These are phyloP conservation scores for Siniperca undulata DNA, from an alignment of 2,797 vertebrate genomes.

Conservation along the genomic window DNA sequence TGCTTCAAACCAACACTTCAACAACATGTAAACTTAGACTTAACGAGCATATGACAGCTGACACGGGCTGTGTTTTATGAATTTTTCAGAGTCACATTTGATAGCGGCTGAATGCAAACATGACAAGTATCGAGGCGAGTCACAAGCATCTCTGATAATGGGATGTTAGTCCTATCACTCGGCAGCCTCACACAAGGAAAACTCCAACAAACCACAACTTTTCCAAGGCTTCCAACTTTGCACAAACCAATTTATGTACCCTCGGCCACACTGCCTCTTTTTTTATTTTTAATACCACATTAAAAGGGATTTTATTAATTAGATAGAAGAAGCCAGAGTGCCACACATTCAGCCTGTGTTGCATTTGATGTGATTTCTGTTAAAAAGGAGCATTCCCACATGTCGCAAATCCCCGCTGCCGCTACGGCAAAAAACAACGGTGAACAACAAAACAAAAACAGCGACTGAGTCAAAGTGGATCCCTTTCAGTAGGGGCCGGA, in stretches of 20 bases:
- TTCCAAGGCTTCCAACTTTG: conserved; percentile 56
- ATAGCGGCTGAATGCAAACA: conserved; percentile 46
- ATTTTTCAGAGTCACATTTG: conserved; percentile 62
- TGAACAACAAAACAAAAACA: conserved; percentile 74
- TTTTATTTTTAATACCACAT: conserved; percentile 79
- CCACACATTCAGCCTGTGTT: conserved; percentile 51
- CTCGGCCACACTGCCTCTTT: conserved; percentile 40
- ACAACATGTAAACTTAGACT: conserved; percentile 53
- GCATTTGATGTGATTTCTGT: conserved; percentile 81
- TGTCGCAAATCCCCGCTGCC: conserved; percentile 74
- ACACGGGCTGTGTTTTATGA: conserved; percentile 50
- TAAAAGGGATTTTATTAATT: conserved; percentile 83
- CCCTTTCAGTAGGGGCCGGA: conserved; percentile 72
- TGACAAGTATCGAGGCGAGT: conserved; percentile 39
- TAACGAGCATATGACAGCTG: conserved; percentile 53
- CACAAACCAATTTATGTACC: conserved; percentile 61
- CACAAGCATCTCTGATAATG: conserved; percentile 40
- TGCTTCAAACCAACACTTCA: conserved; percentile 51
- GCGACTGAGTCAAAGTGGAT: conserved; percentile 74
- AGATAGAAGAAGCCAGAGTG: conserved; percentile 62
- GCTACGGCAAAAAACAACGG: conserved; percentile 53
- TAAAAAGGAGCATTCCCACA: conserved; percentile 78
- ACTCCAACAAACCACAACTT: conserved; percentile 61
- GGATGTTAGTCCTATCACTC: conserved; percentile 32
- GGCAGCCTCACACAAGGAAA: conserved; percentile 15